Conservation (phyloP, 2,113 vertebrate genomes). For the Coptodon bakossiorum region DNA sequence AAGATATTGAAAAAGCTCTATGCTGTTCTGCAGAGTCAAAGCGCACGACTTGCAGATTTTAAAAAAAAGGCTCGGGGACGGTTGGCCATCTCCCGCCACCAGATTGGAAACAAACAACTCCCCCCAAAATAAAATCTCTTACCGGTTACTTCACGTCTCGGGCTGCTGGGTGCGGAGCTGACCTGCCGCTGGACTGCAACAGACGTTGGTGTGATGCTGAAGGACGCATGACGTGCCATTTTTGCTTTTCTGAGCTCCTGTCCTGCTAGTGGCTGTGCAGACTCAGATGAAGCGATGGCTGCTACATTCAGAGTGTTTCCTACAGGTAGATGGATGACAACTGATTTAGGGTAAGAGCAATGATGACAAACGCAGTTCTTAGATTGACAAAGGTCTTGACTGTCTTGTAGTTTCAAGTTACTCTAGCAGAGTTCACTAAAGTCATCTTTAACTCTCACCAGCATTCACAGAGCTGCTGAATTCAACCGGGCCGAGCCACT, state of each 20-base stretch:
- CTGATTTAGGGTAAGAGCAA: not conserved
- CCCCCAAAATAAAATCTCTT: not conserved
- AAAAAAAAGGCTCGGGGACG: not conserved
- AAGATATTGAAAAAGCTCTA: not conserved
- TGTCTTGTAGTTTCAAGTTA: not conserved
- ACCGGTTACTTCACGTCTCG: conserved; percentile 67
- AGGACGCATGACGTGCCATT: conserved; percentile 72
- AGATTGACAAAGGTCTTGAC: not conserved
- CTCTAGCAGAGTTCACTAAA: not conserved
- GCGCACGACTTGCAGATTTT: not conserved
- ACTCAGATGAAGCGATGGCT: not conserved
- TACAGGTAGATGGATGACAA: not conserved
- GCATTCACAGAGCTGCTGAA: conserved; percentile 67
- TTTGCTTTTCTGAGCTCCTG: conserved; percentile 57
- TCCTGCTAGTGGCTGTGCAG: not conserved
- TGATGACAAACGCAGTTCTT: not conserved
- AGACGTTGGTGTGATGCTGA: conserved; percentile 59
- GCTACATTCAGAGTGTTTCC: not conserved
- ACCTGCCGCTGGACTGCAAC: conserved; percentile 64
- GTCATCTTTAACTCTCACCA: not conserved
- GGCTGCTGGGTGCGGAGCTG: conserved; percentile 82
- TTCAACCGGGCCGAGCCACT: conserved; percentile 86
- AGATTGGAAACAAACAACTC: not conserved
- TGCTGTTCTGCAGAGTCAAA: rapidly evolving
- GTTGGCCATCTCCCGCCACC: not conserved